These are phyloP conservation scores for Pegoplata infirma DNA, from an alignment of 2,888 invertebrate species.

Conservation along the genomic window DNA sequence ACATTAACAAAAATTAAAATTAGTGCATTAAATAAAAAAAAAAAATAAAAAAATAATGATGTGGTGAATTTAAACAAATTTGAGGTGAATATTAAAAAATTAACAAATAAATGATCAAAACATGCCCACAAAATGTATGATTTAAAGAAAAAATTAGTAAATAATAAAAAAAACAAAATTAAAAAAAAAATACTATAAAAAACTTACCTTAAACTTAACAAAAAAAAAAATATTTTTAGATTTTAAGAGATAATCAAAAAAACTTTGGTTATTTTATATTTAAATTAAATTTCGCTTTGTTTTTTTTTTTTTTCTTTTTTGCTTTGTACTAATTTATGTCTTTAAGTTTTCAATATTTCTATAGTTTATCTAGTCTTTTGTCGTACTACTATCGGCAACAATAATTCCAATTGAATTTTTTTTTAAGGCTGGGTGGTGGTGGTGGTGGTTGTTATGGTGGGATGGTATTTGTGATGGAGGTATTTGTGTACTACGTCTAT, in stretches of 20 bases:
- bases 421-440: conserved; percentile 64
- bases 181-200: conserved; percentile 69
- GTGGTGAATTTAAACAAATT: not conserved
- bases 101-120: not conserved
- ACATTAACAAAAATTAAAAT: conserved; percentile 52
- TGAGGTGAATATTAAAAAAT: too few relatives aligned
- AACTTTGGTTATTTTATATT: conserved; percentile 35
- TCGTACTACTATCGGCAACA: conserved; percentile 74
- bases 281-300: conserved; percentile 42
- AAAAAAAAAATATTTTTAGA: conserved; percentile 40
- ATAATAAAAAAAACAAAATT: conserved; percentile 60
- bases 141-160: conserved; percentile 42
- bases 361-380: conserved; percentile 28
- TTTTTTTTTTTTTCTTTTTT: conserved; percentile 25
- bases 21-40: conserved; percentile 1
- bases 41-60: not conserved
- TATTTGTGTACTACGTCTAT: conserved; percentile 61
- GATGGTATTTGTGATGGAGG: conserved; percentile 39
- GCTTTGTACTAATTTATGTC: conserved; percentile 62
- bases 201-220: conserved; percentile 75
- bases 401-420: conserved; percentile 72
- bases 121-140: not conserved
- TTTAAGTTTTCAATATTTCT: conserved; percentile 28
- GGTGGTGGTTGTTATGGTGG: conserved; percentile 64
- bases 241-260: conserved; percentile 34